Conservation (phyloP, 2,888 invertebrate species). For the Ellobium chinense region DNA sequence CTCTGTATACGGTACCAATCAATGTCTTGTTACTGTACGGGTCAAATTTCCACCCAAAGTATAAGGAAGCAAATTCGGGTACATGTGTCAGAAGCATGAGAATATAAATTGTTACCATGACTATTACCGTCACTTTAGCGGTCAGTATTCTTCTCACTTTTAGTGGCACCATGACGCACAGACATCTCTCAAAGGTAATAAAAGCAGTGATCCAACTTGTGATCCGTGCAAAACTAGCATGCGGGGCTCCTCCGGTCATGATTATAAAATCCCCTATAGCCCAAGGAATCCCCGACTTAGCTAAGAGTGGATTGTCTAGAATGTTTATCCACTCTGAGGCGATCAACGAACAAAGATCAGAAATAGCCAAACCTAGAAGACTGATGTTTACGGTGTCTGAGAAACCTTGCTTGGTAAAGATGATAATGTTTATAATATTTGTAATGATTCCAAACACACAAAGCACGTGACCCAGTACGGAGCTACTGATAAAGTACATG, state of each 20-base stretch:
- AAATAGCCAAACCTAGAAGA: not conserved
- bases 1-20: not conserved
- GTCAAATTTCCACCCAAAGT: slow-evolving; percentile 15
- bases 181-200: slow-evolving; percentile 5
- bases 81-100: not conserved
- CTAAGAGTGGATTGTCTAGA: not conserved
- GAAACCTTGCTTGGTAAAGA: slow-evolving; percentile 15
- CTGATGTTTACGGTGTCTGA: not conserved
- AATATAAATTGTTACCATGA: not conserved
- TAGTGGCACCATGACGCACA: not conserved
- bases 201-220: slow-evolving; percentile 19
- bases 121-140: not conserved
- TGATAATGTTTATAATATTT: slow-evolving; percentile 3
- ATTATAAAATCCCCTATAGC: not conserved
- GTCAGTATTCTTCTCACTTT: slow-evolving; percentile 15
- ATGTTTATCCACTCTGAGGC: not conserved
- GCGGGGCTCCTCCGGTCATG: not conserved
- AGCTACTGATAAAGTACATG: not conserved
- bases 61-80: not conserved
- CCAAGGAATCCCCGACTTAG: not conserved
- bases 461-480: not conserved
- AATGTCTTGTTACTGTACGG: slow-evolving; percentile 11
- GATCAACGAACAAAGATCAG: not conserved
- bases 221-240: not conserved
- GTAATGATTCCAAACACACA: not conserved